phyloP scores from a whole-genome alignment of 1,140 invertebrate species.

The Bombus consobrinus region DNA sequence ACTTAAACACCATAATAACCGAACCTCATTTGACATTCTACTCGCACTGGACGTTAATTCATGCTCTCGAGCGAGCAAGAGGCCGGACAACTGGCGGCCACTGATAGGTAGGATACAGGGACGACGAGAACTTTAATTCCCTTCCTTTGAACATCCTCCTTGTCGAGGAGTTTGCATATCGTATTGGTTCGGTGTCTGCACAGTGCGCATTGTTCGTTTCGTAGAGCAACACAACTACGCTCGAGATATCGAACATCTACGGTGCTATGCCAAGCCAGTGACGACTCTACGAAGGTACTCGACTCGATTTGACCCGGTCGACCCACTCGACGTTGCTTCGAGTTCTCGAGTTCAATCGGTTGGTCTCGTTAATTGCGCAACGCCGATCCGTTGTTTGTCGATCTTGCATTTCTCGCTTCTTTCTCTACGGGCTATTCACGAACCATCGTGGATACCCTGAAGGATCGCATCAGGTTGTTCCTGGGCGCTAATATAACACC shows the following conservation, averaged over 20 bases:
- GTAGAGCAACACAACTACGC: conserved; percentile 15
- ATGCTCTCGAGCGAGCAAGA: background rate
- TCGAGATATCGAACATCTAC: conserved; percentile 28
- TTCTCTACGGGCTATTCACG: conserved; percentile 64
- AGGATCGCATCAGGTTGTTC: conserved; percentile 64
- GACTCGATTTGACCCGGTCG: conserved; percentile 52
- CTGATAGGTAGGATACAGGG: background rate
- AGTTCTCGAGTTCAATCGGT: conserved; percentile 48
- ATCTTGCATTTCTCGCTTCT: conserved; percentile 55
- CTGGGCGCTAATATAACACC: conserved; percentile 62
- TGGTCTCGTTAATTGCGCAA: conserved; percentile 66
- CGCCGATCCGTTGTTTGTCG: conserved; percentile 56
- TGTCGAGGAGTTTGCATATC: background rate
- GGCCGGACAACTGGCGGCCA: background rate
- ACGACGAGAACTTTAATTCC: conserved; percentile 18
- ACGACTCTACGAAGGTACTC: conserved; percentile 43
- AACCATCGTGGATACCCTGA: conserved; percentile 58
- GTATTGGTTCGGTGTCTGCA: background rate
- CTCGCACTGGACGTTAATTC: background rate
- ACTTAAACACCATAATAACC: background rate
- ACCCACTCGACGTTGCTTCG: conserved; percentile 16
- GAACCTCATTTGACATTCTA: background rate
- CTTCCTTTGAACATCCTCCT: background rate
- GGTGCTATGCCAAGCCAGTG: conserved; percentile 31
- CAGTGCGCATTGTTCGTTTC: conserved; percentile 2